phyloP scores from a whole-genome alignment of 2,888 invertebrate species.

The Brassicogethes aeneus region DNA sequence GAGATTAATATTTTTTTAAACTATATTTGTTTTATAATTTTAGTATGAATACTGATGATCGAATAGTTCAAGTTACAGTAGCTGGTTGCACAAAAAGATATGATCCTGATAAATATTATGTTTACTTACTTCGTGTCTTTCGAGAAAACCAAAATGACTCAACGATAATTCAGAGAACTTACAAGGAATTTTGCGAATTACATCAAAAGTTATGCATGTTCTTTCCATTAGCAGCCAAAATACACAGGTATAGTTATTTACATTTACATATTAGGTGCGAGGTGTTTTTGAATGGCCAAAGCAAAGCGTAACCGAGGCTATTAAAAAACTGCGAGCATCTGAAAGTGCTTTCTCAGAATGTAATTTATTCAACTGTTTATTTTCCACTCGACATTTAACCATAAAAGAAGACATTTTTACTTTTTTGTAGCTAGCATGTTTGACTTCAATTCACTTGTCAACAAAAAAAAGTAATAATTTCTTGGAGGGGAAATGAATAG shows the following conservation, averaged over 20 bases:
- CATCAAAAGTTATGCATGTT: slow-evolving; percentile 88
- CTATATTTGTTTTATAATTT: slow-evolving; percentile 10
- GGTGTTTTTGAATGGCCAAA: no score
- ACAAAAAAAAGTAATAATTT: no score
- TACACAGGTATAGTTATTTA: slow-evolving; percentile 68
- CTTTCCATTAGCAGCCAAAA: slow-evolving; percentile 79
- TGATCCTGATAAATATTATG: slow-evolving; percentile 96
- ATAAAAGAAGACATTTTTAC: no score
- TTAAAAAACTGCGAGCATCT: no score
- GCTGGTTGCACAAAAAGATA: slow-evolving; percentile 90
- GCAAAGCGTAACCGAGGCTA: no score
- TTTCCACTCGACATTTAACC: no score
- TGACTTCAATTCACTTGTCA: no score
- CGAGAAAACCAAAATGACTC: slow-evolving; percentile 80
- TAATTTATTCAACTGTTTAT: no score
- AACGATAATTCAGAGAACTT: slow-evolving; percentile 84
- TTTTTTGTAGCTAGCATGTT: no score
- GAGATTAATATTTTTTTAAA: slow-evolving; percentile 4
- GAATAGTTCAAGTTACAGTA: slow-evolving; percentile 75
- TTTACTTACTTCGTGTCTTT: slow-evolving; percentile 77
- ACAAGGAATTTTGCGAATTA: slow-evolving; percentile 94
- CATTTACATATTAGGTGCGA: no score
- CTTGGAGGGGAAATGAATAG: no score
- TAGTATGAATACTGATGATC: slow-evolving; percentile 84
- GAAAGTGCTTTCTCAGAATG: no score